Conservation (phyloP, 2,113 vertebrate species). For the Terrapene triunguis region DNA sequence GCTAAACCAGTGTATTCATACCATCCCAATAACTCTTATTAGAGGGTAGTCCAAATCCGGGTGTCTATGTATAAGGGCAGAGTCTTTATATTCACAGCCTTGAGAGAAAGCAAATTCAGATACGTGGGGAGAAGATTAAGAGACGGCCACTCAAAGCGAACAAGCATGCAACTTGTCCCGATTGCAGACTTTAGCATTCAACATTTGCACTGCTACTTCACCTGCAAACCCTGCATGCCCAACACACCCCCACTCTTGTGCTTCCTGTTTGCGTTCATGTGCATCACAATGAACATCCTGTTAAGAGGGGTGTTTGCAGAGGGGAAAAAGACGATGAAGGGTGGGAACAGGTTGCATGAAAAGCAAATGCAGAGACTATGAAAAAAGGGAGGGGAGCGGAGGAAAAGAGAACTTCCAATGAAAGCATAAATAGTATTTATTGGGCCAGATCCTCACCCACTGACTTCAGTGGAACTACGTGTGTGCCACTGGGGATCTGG, state of each 20-base stretch:
- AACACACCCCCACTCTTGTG: rapidly evolving
- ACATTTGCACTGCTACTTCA: background rate
- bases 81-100: background rate
- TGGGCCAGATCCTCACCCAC: background rate
- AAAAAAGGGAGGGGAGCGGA: background rate
- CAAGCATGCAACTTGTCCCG: background rate
- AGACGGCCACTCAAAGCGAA: background rate
- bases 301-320: background rate
- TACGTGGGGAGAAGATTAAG: background rate
- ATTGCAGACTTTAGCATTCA: background rate
- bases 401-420: background rate
- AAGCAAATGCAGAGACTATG: background rate
- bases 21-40: background rate
- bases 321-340: background rate
- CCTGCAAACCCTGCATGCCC: background rate
- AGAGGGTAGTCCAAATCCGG: background rate
- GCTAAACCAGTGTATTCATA: background rate
- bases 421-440: background rate
- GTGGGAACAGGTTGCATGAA: background rate
- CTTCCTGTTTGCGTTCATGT: background rate
- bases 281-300: background rate
- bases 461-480: background rate
- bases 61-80: background rate
- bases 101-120: background rate
- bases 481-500: background rate